Conservation (phyloP, 1,140 invertebrate species). For the Littorina saxatilis region DNA sequence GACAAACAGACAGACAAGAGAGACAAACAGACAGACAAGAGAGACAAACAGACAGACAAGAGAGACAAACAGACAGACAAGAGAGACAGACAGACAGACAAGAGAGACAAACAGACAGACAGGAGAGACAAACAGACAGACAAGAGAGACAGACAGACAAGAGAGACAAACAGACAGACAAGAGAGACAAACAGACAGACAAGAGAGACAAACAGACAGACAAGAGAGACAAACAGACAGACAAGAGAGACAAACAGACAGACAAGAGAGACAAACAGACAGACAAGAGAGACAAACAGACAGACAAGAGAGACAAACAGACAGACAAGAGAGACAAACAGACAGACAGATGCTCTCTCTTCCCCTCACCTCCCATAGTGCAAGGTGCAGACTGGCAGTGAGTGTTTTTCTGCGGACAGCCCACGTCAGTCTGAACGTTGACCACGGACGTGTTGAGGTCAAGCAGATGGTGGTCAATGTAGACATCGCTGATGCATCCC, state of each 20-base stretch:
- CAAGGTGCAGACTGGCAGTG: conserved; percentile 90
- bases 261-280: background rate
- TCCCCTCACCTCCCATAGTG: conserved; percentile 85
- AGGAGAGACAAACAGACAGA: background rate
- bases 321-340: background rate
- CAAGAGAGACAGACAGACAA: background rate
- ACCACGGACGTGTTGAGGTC: conserved; percentile 94
- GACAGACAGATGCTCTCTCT: too few species aligned
- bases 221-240: background rate
- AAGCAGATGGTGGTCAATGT: conserved; percentile 90
- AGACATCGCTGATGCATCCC: conserved; percentile 94
- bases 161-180: too few species aligned
- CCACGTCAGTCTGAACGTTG: conserved; percentile 89
- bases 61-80: background rate
- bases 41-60: background rate
- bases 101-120: background rate
- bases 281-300: background rate
- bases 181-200: background rate
- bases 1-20: background rate
- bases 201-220: background rate
- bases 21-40: background rate
- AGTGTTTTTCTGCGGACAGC: conserved; percentile 90
- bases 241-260: background rate
- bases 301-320: background rate
- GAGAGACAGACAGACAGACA: background rate